These are phyloP conservation scores for Ptilonorhynchus violaceus DNA, from an alignment of 2,113 vertebrate species.

Conservation along the genomic window DNA sequence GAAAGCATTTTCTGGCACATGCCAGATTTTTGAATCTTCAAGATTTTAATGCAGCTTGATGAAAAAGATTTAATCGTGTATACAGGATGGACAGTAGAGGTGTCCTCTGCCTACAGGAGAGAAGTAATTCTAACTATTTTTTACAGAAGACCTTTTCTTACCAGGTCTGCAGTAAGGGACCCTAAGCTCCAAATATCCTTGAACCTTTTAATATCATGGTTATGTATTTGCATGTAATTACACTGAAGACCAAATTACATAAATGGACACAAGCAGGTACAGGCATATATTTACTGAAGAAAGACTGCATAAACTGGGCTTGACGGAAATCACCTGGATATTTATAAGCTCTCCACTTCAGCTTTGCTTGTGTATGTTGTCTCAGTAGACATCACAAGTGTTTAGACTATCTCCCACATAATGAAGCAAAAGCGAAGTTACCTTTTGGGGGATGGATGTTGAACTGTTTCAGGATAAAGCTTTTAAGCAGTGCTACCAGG, in stretches of 20 bases:
- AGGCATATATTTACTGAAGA: background rate
- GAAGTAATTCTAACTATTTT: background rate
- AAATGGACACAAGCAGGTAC: background rate
- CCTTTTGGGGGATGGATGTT: background rate
- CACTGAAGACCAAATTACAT: background rate
- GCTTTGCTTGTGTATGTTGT: background rate
- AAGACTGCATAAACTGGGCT: background rate
- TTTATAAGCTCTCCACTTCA: background rate
- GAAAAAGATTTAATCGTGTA: background rate
- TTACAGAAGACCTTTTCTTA: background rate
- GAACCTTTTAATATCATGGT: background rate
- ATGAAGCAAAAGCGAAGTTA: background rate
- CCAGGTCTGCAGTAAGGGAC: background rate
- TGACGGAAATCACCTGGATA: background rate
- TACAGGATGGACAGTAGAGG: background rate
- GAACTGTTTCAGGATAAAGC: background rate
- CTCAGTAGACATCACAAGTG: background rate
- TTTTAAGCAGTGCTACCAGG: background rate
- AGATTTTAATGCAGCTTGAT: background rate
- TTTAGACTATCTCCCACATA: background rate
- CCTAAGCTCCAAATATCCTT: background rate
- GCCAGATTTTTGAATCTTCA: background rate
- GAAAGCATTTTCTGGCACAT: background rate
- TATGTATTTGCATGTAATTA: background rate
- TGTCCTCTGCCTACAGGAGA: background rate